These are phyloP conservation scores for Cylas formicarius DNA, from an alignment of 1,140 invertebrate genomes.

Conservation along the genomic window DNA sequence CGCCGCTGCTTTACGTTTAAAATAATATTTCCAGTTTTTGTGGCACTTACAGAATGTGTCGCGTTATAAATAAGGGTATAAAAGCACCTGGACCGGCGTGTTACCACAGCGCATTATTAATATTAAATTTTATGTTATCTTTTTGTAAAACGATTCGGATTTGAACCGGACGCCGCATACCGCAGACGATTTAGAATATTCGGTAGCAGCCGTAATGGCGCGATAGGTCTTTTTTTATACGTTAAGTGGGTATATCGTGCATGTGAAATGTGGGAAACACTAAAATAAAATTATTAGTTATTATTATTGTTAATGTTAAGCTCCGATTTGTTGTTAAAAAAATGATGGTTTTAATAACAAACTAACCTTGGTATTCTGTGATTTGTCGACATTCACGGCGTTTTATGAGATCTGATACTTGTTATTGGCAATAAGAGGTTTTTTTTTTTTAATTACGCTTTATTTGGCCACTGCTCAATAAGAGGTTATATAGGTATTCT, in stretches of 20 bases:
- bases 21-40: conserved; percentile 25
- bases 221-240: not conserved
- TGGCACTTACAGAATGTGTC: conserved; percentile 4
- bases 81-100: conserved; percentile 5
- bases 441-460: no score
- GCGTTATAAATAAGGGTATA: conserved; percentile 15
- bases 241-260: not conserved
- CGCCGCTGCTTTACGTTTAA: conserved; percentile 21
- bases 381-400: no score
- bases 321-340: no score
- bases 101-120: conserved; percentile 10
- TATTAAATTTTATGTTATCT: conserved; percentile 12
- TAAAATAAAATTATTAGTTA: no score
- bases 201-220: not conserved
- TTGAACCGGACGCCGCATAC: not conserved
- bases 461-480: no score
- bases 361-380: no score
- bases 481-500: no score
- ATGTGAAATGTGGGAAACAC: not conserved
- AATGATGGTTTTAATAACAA: no score
- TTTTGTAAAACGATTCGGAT: conserved; percentile 1
- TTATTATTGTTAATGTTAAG: no score
- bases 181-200: not conserved
- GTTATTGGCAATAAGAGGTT: no score
- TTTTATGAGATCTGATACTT: no score